Evolutionary conservation across 2,113 vertebrate genomes (phyloP), one percentile per base, ranked within the genome.

Genomic region (Gasterosteus aculeatus): DNA sequence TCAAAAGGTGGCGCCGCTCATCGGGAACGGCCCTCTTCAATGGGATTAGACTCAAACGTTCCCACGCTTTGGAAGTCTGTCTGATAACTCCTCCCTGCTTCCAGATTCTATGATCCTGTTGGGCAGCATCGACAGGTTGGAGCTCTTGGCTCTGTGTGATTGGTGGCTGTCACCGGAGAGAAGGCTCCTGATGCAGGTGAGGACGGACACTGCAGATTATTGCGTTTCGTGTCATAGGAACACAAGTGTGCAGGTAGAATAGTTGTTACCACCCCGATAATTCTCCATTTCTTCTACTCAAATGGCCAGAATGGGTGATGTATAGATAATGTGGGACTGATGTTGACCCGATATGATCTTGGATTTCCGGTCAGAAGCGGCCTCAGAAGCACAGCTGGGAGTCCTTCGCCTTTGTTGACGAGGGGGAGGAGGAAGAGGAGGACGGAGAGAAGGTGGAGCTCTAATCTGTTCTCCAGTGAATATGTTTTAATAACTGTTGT

Each of bases 91-190:
- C 7, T 16, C 16, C 41, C 11, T 75, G 9, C 11, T 29, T 83
- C n/a, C 65, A 82, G 97, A 98, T 16, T 96, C 94, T 0, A 98
- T 98, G 97, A 96, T 96, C 86, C 92, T 98, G 0, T 89, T 98
- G 90, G 97, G 97, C 60, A 97, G 96, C 0, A 92, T 98, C 42
- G 97, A 98, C 78, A 89, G 96, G 5, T 76, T 95, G 0, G 97
- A 98, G 76, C 95, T 98, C 19, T 93, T 96, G 84, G 87, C 93
- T 63, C 95, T 98, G 46, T 94, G 96, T 77, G 95, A 95, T 76
- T 95, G 90, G 83, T 96, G 96, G 80, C 86, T 98, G 74, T 95
- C 96, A 10, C 91, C 94, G 0, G 95, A 98, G 85, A 88, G 97
- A 49, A 93, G 96, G 22, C 75, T 95, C 62, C 92, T 96, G n/a